A percentile compares a stretch with the other conserved stretches of the same genome.
These are phyloP conservation scores for Tetragnatha versicolor DNA, from an alignment of 1,140 invertebrate species.

Conservation along the genomic window DNA sequence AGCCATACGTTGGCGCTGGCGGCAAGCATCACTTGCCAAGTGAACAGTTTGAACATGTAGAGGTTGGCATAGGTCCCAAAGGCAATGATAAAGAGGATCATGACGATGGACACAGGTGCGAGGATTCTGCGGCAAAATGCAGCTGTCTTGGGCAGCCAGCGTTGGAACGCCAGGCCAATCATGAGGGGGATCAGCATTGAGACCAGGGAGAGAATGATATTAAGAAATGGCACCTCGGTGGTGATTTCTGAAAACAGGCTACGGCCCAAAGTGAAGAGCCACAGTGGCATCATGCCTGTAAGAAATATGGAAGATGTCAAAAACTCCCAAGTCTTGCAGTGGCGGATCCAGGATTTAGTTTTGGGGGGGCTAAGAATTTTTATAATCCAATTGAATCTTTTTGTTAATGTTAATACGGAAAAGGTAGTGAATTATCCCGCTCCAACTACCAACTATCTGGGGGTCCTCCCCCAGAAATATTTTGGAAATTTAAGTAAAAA, in stretches of 20 bases:
- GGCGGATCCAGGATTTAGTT: no score
- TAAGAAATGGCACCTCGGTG: constrained; percentile 80
- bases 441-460: no score
- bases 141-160: constrained; percentile 72
- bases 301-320: no score
- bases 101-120: constrained; percentile 82
- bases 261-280: constrained; percentile 91
- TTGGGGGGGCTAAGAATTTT: no score
- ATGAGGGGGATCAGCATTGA: constrained; percentile 82
- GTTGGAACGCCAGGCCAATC: constrained; percentile 74
- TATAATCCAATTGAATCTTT: no score
- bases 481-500: no score
- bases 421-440: no score
- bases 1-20: constrained; percentile 86
- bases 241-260: constrained; percentile 75
- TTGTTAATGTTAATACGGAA: no score
- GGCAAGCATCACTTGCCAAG: constrained; percentile 82
- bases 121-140: constrained; percentile 78
- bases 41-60: constrained; percentile 87
- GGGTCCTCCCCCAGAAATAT: no score
- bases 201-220: constrained; percentile 78
- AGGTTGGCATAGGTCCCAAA: constrained; percentile 91
- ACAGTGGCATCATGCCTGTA: constrained; percentile 90
- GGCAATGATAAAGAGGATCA: constrained; percentile 87
- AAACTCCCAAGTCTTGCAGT: no score